These are phyloP conservation scores for Lagocephalus sceleratus DNA, from an alignment of 2,797 vertebrate species.

Conservation along the genomic window DNA sequence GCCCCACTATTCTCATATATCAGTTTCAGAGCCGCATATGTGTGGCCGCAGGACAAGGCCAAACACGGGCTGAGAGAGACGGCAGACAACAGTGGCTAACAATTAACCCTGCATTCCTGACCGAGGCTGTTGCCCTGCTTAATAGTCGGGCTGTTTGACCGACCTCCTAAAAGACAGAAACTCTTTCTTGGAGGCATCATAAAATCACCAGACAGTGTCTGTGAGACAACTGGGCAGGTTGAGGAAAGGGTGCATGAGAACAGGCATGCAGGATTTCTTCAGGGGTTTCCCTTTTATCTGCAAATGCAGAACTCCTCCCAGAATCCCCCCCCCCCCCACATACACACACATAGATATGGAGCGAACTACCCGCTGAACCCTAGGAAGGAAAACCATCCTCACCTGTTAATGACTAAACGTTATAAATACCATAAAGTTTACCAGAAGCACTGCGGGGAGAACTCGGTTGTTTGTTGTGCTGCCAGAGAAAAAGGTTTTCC, in stretches of 20 bases:
- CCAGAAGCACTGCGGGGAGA: too few relatives aligned
- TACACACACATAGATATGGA: slow-evolving; percentile 17
- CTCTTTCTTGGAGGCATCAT: slow-evolving; percentile 55
- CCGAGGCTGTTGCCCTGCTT: slow-evolving; percentile 54
- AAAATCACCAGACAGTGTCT: slow-evolving; percentile 62
- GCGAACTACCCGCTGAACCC: slow-evolving; percentile 18
- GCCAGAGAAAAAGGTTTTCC: too few relatives aligned
- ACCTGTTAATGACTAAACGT: too few relatives aligned
- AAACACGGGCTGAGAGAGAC: slow-evolving; percentile 47
- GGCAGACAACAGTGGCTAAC: slow-evolving; percentile 65
- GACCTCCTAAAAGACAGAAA: slow-evolving; percentile 54
- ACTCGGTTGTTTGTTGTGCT: too few relatives aligned
- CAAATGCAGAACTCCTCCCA: slow-evolving; percentile 29
- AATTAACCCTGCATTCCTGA: slow-evolving; percentile 72
- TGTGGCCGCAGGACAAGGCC: slow-evolving; percentile 39
- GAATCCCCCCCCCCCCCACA: slow-evolving; percentile 38
- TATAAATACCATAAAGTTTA: too few relatives aligned
- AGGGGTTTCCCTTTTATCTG: slow-evolving; percentile 49
- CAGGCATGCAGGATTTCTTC: slow-evolving; percentile 57
- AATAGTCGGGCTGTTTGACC: slow-evolving; percentile 71
- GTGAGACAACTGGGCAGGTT: slow-evolving; percentile 55
- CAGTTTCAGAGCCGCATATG: slow-evolving; percentile 23
- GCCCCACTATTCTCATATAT: slow-evolving; percentile 24
- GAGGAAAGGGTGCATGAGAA: slow-evolving; percentile 44
- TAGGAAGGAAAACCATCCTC: slow-evolving; percentile 31